Evolutionary conservation across 2,888 invertebrate species (phyloP).

Genomic region (Xylota segnis): DNA sequence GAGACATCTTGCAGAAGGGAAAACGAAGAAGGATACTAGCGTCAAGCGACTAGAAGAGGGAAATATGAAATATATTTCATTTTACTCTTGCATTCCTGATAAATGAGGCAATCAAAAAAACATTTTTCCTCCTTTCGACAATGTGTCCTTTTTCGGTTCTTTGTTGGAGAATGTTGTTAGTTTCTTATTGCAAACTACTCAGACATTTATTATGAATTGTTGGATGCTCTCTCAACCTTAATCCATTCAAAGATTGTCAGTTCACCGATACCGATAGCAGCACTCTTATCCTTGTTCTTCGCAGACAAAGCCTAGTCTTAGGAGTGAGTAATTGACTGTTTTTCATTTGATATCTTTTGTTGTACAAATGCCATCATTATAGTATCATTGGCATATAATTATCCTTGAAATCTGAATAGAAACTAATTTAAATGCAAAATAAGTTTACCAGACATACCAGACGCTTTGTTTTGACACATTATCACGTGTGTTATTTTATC

Average conservation of each 20-base stretch:
- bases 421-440: slow-evolving; percentile 48
- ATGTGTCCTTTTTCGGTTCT: not conserved
- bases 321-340: slow-evolving; percentile 26
- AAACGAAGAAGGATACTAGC: not conserved
- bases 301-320: not conserved
- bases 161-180: not conserved
- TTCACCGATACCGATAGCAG: too few relatives aligned
- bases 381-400: not conserved
- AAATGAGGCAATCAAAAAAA: slow-evolving; percentile 40
- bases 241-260: too few relatives aligned
- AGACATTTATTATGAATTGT: not conserved
- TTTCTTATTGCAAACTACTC: not conserved
- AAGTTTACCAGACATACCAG: not conserved
- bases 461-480: not conserved
- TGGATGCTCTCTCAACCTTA: not conserved
- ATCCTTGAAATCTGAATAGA: not conserved
- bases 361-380: not conserved
- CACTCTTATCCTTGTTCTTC: not conserved
- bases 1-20: not conserved
- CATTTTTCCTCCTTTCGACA: slow-evolving; percentile 11
- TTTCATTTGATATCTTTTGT: not conserved
- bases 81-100: not conserved
- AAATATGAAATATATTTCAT: slow-evolving; percentile 2
- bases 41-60: not conserved
- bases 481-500: not conserved